Conservation (phyloP, 1,140 invertebrate species). For the Anastrepha obliqua region DNA sequence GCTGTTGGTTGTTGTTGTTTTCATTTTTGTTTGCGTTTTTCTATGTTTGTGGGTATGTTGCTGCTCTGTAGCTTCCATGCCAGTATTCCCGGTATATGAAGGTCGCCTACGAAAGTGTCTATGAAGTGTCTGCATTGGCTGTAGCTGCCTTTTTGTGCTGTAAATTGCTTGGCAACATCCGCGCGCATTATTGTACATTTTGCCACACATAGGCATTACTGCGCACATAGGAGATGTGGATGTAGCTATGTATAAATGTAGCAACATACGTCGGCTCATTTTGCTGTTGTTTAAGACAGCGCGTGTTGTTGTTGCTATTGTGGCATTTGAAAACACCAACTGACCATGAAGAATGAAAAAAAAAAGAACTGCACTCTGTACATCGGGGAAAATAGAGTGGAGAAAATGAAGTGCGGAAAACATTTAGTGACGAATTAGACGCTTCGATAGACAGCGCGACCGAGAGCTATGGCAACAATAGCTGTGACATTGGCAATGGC, state of each 20-base stretch:
- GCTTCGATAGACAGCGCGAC: conserved; percentile 51
- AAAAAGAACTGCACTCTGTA: background rate
- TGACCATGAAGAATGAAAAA: background rate
- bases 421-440: conserved; percentile 74
- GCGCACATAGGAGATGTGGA: background rate
- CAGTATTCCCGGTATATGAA: conserved; percentile 19
- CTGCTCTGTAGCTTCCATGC: background rate
- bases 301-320: background rate
- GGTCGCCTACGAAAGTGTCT: conserved; percentile 39
- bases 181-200: background rate
- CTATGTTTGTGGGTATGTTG: background rate
- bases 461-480: conserved; percentile 3
- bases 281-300: background rate
- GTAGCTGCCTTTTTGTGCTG: conserved; percentile 17
- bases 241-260: background rate
- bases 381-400: background rate
- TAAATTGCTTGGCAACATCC: conserved; percentile 35
- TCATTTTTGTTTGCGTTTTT: background rate
- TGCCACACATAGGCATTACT: background rate
- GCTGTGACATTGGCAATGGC: conserved; percentile 1
- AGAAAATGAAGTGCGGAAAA: conserved; percentile 60
- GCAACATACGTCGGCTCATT: background rate
- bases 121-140: conserved; percentile 39
- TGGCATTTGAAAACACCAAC: background rate
- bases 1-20: background rate